These are phyloP conservation scores for Calidris pygmaea DNA, from an alignment of 2,113 vertebrate species.

Conservation along the genomic window DNA sequence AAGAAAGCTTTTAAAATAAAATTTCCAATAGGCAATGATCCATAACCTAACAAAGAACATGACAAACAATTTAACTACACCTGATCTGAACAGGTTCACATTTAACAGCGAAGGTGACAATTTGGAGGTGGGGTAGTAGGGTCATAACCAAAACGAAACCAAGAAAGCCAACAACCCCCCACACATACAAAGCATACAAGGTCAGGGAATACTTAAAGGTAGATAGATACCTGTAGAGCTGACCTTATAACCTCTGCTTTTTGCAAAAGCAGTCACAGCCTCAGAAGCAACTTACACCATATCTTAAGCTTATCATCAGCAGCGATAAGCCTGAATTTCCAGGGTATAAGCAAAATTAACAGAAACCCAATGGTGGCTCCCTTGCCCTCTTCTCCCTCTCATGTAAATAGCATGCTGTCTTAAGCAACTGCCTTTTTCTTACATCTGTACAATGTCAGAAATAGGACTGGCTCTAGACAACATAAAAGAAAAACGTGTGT, in stretches of 20 bases:
- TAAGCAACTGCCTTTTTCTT: background rate
- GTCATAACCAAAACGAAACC: background rate
- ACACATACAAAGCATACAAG: background rate
- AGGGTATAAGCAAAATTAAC: background rate
- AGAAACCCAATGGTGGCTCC: background rate
- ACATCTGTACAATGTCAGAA: background rate
- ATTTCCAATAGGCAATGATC: background rate
- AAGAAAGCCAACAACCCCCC: background rate
- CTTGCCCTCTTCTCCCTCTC: background rate
- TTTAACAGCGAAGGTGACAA: background rate
- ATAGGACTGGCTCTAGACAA: background rate
- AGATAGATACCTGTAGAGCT: background rate
- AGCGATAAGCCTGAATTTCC: background rate
- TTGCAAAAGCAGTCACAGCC: background rate
- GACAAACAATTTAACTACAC: background rate
- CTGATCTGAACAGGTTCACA: background rate
- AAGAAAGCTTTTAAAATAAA: background rate
- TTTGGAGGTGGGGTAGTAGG: no score
- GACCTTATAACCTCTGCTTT: background rate
- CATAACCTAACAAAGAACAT: background rate
- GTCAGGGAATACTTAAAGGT: background rate
- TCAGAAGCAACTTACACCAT: background rate
- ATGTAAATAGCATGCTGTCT: background rate
- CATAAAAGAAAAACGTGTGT: background rate
- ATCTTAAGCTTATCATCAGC: background rate